Evolutionary conservation across 1,140 invertebrate species (phyloP), one percentile per base, ranked within the genome.

Genomic region (Adelges cooleyi): DNA sequence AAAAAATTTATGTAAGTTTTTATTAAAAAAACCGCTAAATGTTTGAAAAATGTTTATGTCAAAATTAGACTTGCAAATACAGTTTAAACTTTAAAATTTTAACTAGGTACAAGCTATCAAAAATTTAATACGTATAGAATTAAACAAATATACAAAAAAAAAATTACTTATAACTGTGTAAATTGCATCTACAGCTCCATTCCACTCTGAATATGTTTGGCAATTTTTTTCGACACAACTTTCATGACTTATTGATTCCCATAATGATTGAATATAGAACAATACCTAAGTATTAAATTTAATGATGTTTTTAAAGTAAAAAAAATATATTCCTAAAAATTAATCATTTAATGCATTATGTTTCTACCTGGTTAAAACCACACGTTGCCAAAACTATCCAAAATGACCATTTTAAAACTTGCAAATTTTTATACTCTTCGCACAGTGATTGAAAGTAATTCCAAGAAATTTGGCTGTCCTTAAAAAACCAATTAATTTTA

Each of bases 181-280:
- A 6, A 72, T 27, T 1, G 77, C 77, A 67, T 79, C 77, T 11
- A 80, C 75, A 23, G 74, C 74, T 53, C 79, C 79, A 69, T 80
- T 79, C 56, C 56, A 62, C n/a, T 62, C 56, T 62, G 42, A 29
- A 29, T 22, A 27, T 22, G 8, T 46, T 48, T 11, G 15, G 33
- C 56, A 62, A 29, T 10, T 15, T 44, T 11, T 29, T 2, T 59
- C 8, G 22, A 48, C 11, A 46, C 56, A 62, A 44, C 29, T 9
- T 6, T 62, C 25, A 48, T 62, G 4, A 22, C 25, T 33, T 1
- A 62, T 29, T 20, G 56, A 62, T 29, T 48, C 25, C 56, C 56
- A 62, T 6, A 62, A 62, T 48, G 56, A 62, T 48, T 62, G 56
- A 62, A 62, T 62, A 33, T 62, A 62, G 20, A 1, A 48, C 18